These are phyloP conservation scores for Agrotis puta DNA, from an alignment of 2,888 invertebrate genomes.

Conservation along the genomic window DNA sequence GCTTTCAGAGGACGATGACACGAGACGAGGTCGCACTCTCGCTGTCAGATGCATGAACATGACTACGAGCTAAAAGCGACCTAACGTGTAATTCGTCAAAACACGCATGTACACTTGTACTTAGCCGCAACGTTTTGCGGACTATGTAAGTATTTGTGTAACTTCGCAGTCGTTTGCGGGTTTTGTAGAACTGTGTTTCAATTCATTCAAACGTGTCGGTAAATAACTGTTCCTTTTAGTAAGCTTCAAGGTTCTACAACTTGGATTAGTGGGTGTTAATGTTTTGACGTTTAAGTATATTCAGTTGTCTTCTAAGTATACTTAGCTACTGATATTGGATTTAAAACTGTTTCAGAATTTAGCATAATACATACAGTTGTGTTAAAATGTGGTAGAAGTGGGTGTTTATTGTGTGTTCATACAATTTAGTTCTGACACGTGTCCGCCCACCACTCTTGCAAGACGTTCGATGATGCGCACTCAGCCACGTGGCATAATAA, in stretches of 20 bases:
- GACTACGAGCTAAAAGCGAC: slow-evolving; percentile 84
- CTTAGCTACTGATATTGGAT: background rate
- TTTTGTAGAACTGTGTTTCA: slow-evolving; percentile 30
- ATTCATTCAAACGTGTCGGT: slow-evolving; percentile 17
- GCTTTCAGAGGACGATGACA: slow-evolving; percentile 91
- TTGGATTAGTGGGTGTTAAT: slow-evolving; percentile 12
- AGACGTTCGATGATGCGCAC: slow-evolving; percentile 44
- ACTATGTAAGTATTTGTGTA: slow-evolving; percentile 44
- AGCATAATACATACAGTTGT: slow-evolving; percentile 1
- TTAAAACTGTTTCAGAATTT: slow-evolving; percentile 7
- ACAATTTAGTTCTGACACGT: slow-evolving; percentile 39
- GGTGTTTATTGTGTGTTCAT: slow-evolving; percentile 20
- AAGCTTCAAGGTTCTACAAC: background rate
- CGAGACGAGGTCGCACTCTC: slow-evolving; percentile 90
- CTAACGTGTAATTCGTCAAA: slow-evolving; percentile 88
- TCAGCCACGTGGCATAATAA: slow-evolving; percentile 25
- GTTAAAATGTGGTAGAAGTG: slow-evolving; percentile 5
- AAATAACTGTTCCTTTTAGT: background rate
- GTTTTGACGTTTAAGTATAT: slow-evolving; percentile 5
- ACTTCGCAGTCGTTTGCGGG: slow-evolving; percentile 36
- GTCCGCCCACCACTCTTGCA: slow-evolving; percentile 45
- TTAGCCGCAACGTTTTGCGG: slow-evolving; percentile 47
- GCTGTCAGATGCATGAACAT: slow-evolving; percentile 87
- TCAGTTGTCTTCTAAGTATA: no score
- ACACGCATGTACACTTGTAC: slow-evolving; percentile 73